Percentiles rank a stretch among this genome's conserved stretches.
phyloP scores from a whole-genome alignment of 92 coral and sea anemone genomes.

The Zoanthus sansibaricus region DNA sequence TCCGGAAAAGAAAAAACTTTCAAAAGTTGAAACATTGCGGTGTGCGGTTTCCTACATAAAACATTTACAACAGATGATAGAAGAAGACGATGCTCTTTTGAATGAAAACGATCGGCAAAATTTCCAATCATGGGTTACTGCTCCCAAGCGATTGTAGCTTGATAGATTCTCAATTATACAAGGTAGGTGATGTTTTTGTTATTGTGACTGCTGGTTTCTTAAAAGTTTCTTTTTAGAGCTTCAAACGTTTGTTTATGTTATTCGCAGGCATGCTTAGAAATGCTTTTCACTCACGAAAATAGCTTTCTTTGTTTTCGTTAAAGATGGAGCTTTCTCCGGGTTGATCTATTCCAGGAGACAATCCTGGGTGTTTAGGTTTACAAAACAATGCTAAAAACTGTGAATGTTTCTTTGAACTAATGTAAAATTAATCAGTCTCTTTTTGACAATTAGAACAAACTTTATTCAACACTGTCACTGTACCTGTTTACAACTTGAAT shows the following conservation, averaged over 20 bases:
- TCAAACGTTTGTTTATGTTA: not conserved
- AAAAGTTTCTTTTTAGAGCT: too few relatives aligned
- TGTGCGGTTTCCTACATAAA: slow-evolving; percentile 97
- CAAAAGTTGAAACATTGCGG: slow-evolving; percentile 97
- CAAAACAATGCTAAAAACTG: slow-evolving; percentile 12
- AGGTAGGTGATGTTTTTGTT: not conserved
- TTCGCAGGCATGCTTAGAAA: not conserved
- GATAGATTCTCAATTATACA: not conserved
- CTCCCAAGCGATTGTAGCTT: slow-evolving; percentile 17
- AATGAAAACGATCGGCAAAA: slow-evolving; percentile 58
- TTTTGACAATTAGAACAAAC: slow-evolving; percentile 26
- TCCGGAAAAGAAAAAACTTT: slow-evolving; percentile 94
- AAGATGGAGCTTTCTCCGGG: slow-evolving; percentile 9
- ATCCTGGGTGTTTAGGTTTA: slow-evolving; percentile 3
- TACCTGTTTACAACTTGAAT: slow-evolving; percentile 13
- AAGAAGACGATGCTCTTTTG: slow-evolving; percentile 83
- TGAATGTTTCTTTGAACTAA: not conserved
- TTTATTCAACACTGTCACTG: slow-evolving; percentile 11
- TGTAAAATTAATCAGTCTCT: slow-evolving; percentile 11
- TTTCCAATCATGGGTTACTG: slow-evolving; percentile 24
- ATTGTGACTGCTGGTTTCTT: not conserved
- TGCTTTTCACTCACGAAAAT: not conserved
- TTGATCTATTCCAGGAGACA: slow-evolving; percentile 6
- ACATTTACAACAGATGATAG: slow-evolving; percentile 89
- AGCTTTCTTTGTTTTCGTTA: slow-evolving; percentile 13